A percentile compares a stretch with the other conserved stretches of the same genome.
phyloP scores from a whole-genome alignment of 2,113 vertebrate species.

The Pseudopodoces humilis region DNA sequence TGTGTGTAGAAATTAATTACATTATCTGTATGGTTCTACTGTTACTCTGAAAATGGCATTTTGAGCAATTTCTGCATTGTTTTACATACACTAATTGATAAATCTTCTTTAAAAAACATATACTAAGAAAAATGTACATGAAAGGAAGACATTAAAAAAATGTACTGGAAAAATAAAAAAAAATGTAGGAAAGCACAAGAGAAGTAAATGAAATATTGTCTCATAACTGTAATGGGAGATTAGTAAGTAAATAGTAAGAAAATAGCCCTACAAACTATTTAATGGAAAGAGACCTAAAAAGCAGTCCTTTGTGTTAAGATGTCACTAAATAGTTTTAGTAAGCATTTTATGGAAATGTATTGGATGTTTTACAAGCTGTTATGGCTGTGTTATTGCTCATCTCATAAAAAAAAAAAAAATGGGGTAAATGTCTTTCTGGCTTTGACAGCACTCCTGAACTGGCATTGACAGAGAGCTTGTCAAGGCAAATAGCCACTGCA shows the following conservation, averaged over 20 bases:
- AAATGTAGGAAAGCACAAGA: neutral
- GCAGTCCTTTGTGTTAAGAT: neutral
- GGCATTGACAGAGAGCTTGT: neutral
- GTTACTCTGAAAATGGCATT: neutral
- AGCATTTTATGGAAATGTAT: neutral
- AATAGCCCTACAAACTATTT: neutral
- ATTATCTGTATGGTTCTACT: neutral
- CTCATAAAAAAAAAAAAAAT: neutral
- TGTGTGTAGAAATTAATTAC: neutral
- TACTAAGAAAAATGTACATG: neutral
- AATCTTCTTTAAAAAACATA: neutral
- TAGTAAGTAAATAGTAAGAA: neutral
- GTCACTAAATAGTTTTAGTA: neutral
- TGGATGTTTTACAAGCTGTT: neutral
- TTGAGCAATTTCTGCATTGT: neutral
- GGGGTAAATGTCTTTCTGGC: neutral
- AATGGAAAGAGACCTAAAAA: neutral
- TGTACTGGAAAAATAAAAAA: neutral
- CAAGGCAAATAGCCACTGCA: neutral
- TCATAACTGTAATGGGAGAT: neutral
- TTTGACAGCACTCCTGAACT: neutral
- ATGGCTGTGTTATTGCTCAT: neutral
- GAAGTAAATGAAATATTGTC: neutral
- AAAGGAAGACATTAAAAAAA: neutral
- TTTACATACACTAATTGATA: neutral